Base-by-base conservation (phyloP, 2,113 vertebrate species). In the Cygnus atratus region DNA sequence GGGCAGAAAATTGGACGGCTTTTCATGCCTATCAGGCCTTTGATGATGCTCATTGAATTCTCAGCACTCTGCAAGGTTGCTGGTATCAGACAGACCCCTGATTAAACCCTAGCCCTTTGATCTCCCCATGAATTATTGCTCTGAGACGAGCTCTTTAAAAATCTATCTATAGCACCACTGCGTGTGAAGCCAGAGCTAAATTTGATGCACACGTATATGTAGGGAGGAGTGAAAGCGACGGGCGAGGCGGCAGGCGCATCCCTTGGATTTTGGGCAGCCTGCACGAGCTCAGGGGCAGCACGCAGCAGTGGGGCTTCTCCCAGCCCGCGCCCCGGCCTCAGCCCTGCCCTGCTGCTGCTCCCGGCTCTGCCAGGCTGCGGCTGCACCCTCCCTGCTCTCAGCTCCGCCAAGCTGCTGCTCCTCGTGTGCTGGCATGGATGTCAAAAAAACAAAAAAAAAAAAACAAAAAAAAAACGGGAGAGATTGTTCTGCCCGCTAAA, bases 101-200 rank as follows among this genome's bases (percentile, higher is more conserved):
- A 91, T 94, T 95, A 95, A 95, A 77, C 91, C 83, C 33, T 6
- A 93, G 87, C 93, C 92, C 82, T 95, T 93, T 92, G 95, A 97
- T 94, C 92, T 91, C 67, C 55, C 83, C 81, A 58, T 87, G 95
- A 96, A 94, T 96, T 96, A 93, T 90, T 87, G 79, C 87, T 88
- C 33, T 48, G 76, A 95, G 95, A 95, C 92, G 90, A 90, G 91
- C 93, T 88, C 92, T 92, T 94, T 93, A 88, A 71, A 80, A 81
- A 92, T 68, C 95, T 90, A 91, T 91, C 93, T 95, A 86, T 87
- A 91, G 95, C 9, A 13, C 65, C 43, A 3, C 12, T 52, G 82
- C 19, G 7, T 54, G 92, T 82, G 89, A 81, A 92, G 74, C 78
- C 41, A 33, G 88, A 72, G 88, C 92, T 90, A 63, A 88, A 86